Conservation (phyloP, 2,888 invertebrate genomes). For the Autographa gamma region DNA sequence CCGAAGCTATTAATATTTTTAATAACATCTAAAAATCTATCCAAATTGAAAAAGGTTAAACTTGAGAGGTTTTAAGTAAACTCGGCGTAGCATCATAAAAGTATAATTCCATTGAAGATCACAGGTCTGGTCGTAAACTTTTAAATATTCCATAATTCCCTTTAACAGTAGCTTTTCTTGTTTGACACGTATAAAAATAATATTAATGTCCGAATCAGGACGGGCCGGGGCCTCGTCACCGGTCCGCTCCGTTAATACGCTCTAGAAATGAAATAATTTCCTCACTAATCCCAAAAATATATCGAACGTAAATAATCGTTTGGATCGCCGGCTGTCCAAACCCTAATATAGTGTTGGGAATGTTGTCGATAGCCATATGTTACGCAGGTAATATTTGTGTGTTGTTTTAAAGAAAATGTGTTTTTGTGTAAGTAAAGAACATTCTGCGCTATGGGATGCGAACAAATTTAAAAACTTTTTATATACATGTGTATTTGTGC, state of each 20-base stretch:
- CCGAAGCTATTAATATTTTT: conserved; percentile 30
- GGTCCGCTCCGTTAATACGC: conserved; percentile 65
- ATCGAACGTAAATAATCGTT: conserved; percentile 83
- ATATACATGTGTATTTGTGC: too few relatives aligned
- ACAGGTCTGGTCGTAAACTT: conserved; percentile 50
- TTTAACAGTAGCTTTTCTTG: conserved; percentile 64
- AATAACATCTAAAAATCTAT: conserved; percentile 32
- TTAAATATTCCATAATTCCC: conserved; percentile 56
- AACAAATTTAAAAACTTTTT: too few relatives aligned
- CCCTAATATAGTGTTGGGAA: conserved; percentile 71
- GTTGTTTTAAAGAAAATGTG: background rate
- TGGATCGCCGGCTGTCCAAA: conserved; percentile 81
- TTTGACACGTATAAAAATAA: conserved; percentile 66
- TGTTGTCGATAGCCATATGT: conserved; percentile 29
- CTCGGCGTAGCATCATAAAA: conserved; percentile 54
- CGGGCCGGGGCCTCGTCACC: conserved; percentile 48
- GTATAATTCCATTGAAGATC: conserved; percentile 57
- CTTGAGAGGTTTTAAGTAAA: conserved; percentile 57
- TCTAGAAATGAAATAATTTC: conserved; percentile 85
- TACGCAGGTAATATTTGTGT: background rate
- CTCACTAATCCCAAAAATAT: conserved; percentile 86
- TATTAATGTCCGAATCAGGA: conserved; percentile 67
- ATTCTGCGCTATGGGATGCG: too few relatives aligned
- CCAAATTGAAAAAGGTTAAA: conserved; percentile 55
- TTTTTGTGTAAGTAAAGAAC: too few relatives aligned